phyloP scores from a whole-genome alignment of 1,140 invertebrate species.

The Sycophaga agraensis region DNA sequence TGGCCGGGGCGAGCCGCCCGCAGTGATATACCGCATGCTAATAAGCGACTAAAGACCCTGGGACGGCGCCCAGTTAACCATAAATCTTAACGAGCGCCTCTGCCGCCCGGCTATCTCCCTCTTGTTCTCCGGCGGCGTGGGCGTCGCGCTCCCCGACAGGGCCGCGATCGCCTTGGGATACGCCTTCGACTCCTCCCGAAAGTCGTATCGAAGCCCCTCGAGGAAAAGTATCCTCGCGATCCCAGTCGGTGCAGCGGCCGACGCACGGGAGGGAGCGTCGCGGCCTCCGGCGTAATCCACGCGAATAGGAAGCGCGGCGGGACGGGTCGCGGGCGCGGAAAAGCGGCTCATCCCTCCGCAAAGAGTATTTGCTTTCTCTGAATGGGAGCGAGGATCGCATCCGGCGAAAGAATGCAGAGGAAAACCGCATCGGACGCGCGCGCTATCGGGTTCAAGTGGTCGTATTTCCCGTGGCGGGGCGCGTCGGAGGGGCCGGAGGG shows the following conservation, averaged over 20 bases:
- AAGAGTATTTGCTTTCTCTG: too few species aligned
- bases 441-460: background rate
- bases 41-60: slow-evolving; percentile 59
- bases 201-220: too few species aligned
- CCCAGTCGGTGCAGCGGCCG: background rate
- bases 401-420: background rate
- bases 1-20: slow-evolving; percentile 40
- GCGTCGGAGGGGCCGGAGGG: background rate
- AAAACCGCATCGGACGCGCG: background rate
- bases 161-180: slow-evolving; percentile 45
- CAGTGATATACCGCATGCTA: slow-evolving; percentile 60
- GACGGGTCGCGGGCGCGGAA: too few species aligned
- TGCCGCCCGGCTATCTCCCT: slow-evolving; percentile 32
- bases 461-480: slow-evolving; percentile 1
- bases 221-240: too few species aligned
- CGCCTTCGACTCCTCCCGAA: slow-evolving; percentile 12
- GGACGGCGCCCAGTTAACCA: slow-evolving; percentile 46
- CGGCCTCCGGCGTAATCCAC: too few species aligned
- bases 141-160: too few species aligned
- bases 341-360: too few species aligned
- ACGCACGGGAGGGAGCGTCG: too few species aligned
- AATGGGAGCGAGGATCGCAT: too few species aligned
- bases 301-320: background rate
- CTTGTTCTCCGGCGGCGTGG: too few species aligned
- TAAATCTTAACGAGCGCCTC: slow-evolving; percentile 56